phyloP scores from a whole-genome alignment of 2,797 vertebrate species.

The Falco peregrinus region DNA sequence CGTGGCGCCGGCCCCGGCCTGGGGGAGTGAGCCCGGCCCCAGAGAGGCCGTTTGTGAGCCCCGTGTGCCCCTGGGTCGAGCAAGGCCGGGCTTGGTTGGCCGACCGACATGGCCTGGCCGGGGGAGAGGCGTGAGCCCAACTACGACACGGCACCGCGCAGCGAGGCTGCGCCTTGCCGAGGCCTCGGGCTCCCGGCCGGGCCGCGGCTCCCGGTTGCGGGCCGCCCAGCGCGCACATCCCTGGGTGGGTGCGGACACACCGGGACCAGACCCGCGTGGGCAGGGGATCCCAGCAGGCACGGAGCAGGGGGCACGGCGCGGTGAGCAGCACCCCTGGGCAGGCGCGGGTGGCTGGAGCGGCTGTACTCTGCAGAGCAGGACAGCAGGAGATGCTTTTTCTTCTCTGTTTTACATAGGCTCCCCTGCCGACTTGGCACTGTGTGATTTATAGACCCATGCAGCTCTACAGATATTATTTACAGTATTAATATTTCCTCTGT shows the following conservation, averaged over 20 bases:
- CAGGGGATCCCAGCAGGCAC: background rate
- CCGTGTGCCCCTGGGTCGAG: background rate
- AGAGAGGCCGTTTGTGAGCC: background rate
- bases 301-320: rapidly evolving
- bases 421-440: background rate
- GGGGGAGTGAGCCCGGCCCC: too few species aligned
- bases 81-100: background rate
- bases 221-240: rapidly evolving
- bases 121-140: background rate
- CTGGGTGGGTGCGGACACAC: rapidly evolving
- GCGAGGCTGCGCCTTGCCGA: background rate
- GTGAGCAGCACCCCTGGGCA: background rate
- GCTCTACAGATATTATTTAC: constrained; percentile 63
- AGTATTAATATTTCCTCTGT: constrained; percentile 68
- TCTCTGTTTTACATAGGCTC: background rate
- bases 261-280: rapidly evolving
- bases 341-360: rapidly evolving
- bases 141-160: too few species aligned
- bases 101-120: rapidly evolving
- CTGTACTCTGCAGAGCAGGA: background rate
- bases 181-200: background rate
- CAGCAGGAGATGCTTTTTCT: background rate
- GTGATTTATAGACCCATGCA: constrained; percentile 31
- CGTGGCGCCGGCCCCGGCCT: background rate
- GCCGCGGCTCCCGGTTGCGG: rapidly evolving